Evolutionary conservation across 2,888 invertebrate genomes (phyloP).

Genomic region (Listrodromus nycthemerus): DNA sequence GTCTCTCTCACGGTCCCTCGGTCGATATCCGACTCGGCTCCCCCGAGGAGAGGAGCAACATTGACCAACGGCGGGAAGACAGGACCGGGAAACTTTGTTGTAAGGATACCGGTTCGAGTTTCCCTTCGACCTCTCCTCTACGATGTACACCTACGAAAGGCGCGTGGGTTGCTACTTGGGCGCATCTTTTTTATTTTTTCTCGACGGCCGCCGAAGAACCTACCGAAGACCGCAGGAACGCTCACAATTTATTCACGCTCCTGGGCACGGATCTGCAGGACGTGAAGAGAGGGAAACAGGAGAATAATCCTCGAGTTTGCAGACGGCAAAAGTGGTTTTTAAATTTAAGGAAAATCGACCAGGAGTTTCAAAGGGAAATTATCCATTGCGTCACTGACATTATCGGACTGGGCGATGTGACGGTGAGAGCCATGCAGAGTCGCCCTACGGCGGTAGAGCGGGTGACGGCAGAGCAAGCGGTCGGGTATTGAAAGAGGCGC

Average conservation of each 20-base stretch:
- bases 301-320: background rate
- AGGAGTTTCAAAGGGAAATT: background rate
- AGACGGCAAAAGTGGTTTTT: background rate
- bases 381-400: no score
- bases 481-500: slow-evolving; percentile 33
- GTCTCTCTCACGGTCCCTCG: slow-evolving; percentile 62
- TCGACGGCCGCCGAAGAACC: slow-evolving; percentile 45
- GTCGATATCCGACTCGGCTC: slow-evolving; percentile 77
- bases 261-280: background rate
- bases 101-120: slow-evolving; percentile 47
- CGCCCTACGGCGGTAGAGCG: background rate
- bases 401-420: no score
- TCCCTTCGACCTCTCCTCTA: slow-evolving; percentile 11
- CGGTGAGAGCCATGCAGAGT: background rate
- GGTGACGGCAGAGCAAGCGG: slow-evolving; percentile 15
- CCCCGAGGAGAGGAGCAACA: slow-evolving; percentile 73
- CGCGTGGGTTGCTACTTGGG: background rate
- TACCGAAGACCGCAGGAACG: background rate
- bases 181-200: background rate
- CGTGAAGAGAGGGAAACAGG: background rate
- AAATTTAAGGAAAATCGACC: background rate
- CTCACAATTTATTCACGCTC: background rate
- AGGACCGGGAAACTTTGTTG: slow-evolving; percentile 52
- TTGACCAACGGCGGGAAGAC: slow-evolving; percentile 71
- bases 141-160: background rate